Percentiles rank a stretch among this genome's conserved stretches.
Evolutionary conservation across 92 coral and sea anemone species (phyloP).

Genomic region (Meandrina meandrites): DNA sequence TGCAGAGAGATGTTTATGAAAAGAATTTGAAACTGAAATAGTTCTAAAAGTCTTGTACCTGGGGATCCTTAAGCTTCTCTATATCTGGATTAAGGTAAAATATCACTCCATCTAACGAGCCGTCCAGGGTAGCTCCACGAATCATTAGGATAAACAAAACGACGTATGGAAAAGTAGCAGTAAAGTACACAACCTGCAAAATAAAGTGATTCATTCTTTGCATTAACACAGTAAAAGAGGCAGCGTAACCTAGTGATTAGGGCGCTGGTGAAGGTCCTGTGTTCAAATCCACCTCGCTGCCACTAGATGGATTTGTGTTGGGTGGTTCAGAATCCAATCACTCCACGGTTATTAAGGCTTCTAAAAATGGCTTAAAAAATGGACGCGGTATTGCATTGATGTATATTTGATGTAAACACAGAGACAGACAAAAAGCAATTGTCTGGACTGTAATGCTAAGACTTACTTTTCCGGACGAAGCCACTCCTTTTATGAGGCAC

Average conservation of each 20-base stretch:
- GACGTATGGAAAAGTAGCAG: conserved; percentile 94
- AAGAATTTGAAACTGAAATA: neutral
- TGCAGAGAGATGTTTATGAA: neutral
- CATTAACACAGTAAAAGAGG: neutral
- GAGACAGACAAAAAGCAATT: neutral
- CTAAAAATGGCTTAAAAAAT: neutral
- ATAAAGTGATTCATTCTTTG: neutral
- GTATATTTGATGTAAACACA: neutral
- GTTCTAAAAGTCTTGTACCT: conserved; percentile 33
- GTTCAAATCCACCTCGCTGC: too few species aligned
- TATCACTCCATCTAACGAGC: conserved; percentile 77
- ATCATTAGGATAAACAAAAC: conserved; percentile 91
- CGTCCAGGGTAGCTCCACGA: conserved; percentile 95
- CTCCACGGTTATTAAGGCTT: neutral
- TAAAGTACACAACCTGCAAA: conserved; percentile 89
- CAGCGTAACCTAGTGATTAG: too few species aligned
- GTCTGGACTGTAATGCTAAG: neutral
- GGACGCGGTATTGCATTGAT: neutral
- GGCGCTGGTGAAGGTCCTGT: too few species aligned
- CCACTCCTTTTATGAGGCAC: conserved; percentile 94
- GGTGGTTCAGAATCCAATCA: too few species aligned
- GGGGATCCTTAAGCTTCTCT: conserved; percentile 58
- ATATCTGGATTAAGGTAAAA: conserved; percentile 85
- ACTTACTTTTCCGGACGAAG: conserved; percentile 93
- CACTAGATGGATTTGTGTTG: too few species aligned